These are phyloP conservation scores for Electrophaes corylata DNA, from an alignment of 2,888 invertebrate species.

Conservation along the genomic window DNA sequence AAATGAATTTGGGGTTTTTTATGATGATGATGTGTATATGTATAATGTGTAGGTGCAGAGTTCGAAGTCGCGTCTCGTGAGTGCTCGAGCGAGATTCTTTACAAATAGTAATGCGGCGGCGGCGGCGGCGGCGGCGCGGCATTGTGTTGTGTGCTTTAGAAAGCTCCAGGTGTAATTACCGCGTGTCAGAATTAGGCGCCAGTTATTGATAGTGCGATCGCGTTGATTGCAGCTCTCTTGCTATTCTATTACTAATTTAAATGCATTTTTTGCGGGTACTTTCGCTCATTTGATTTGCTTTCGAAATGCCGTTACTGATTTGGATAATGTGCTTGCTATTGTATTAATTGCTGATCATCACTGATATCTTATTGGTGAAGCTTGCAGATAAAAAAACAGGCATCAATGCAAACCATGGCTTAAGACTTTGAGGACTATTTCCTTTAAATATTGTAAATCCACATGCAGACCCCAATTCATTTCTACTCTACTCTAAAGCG, in stretches of 20 bases:
- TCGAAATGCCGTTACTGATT: slow-evolving; percentile 13
- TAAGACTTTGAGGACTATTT: not conserved
- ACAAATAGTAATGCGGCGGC: slow-evolving; percentile 14
- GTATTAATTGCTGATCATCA: not conserved
- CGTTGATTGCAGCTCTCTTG: slow-evolving; percentile 25
- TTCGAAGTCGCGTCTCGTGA: slow-evolving; percentile 5
- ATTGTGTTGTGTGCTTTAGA: slow-evolving; percentile 31
- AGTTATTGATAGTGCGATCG: slow-evolving; percentile 30
- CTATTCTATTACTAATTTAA: slow-evolving; percentile 10
- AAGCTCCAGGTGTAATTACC: slow-evolving; percentile 33
- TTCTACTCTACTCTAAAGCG: no score
- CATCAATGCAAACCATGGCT: not conserved
- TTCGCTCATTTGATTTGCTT: slow-evolving; percentile 24
- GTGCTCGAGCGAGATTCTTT: not conserved
- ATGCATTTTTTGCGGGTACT: slow-evolving; percentile 20
- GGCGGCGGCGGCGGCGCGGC: slow-evolving; percentile 19
- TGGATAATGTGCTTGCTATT: slow-evolving; percentile 9
- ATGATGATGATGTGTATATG: no score
- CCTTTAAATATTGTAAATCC: not conserved
- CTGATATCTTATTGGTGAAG: not conserved
- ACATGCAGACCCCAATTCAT: no score
- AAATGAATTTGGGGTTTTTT: not conserved
- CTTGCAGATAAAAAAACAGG: not conserved
- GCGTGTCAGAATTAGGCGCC: slow-evolving; percentile 33
- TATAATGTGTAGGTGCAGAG: no score